Percentiles rank a stretch among this genome's conserved stretches.
These are phyloP conservation scores for Syngnathus scovelli DNA, from an alignment of 2,113 vertebrate species.

Conservation along the genomic window DNA sequence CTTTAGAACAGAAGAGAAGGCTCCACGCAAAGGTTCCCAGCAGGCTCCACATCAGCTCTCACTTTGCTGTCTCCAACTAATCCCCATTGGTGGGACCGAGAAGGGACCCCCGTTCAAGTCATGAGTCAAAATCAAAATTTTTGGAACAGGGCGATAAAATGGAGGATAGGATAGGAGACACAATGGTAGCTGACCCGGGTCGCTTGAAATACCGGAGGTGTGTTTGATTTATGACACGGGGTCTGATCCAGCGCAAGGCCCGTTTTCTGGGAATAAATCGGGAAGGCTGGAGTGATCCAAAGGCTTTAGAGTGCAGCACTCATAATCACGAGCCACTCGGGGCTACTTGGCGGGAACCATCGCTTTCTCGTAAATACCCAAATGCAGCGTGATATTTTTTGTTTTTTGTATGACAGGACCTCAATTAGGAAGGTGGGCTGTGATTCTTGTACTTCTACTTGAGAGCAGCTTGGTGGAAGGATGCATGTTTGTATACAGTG, in stretches of 20 bases:
- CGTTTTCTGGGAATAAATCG: slow-evolving; percentile 2
- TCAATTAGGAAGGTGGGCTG: neutral
- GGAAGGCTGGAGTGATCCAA: neutral
- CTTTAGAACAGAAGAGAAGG: neutral
- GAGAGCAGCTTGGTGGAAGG: neutral
- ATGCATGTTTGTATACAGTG: too few relatives aligned
- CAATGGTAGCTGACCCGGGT: slow-evolving; percentile 8
- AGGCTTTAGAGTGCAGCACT: neutral
- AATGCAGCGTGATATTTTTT: neutral
- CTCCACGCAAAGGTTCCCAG: neutral
- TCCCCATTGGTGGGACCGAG: neutral
- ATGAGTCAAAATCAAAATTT: neutral
- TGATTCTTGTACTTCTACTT: neutral
- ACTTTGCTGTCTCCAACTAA: neutral
- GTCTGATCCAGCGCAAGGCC: neutral
- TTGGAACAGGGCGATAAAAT: neutral
- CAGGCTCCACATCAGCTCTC: neutral
- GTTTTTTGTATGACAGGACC: neutral
- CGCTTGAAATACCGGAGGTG: slow-evolving; percentile 2
- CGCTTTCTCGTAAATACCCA: neutral
- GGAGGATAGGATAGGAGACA: slow-evolving; percentile 4
- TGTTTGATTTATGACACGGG: neutral
- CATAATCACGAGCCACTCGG: neutral
- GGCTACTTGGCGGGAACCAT: neutral
- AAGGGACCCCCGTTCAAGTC: neutral